Evolutionary conservation across 2,888 invertebrate genomes (phyloP).

Genomic region (Celastrina argiolus): DNA sequence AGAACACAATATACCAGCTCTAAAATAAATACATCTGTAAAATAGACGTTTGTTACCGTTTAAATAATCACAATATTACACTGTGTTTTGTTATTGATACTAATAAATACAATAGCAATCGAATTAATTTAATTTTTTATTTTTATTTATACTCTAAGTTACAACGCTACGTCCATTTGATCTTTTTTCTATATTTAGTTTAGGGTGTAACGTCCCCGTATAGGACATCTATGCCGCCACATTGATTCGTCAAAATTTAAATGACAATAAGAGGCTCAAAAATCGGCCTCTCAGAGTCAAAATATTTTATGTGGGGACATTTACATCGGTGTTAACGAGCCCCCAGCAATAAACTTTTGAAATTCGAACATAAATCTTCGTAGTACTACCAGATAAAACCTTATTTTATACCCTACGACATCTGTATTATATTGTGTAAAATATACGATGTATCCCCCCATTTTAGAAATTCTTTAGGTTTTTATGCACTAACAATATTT

Average conservation of each 20-base stretch:
- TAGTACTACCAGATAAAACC: constrained; percentile 20
- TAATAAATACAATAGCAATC: too few relatives aligned
- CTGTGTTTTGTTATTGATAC: too few relatives aligned
- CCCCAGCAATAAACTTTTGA: constrained; percentile 64
- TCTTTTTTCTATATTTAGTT: too few relatives aligned
- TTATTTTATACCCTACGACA: background rate
- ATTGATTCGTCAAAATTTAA: constrained; percentile 60
- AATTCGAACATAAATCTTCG: constrained; percentile 61
- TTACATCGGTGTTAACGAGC: constrained; percentile 75
- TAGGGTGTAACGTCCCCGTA: background rate
- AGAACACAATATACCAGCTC: too few relatives aligned
- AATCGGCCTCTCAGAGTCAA: constrained; percentile 49
- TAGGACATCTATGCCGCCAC: constrained; percentile 22
- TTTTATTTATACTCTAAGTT: too few relatives aligned
- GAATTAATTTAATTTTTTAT: too few relatives aligned
- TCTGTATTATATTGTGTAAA: background rate
- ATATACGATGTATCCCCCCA: background rate
- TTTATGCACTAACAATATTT: background rate
- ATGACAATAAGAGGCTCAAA: constrained; percentile 57
- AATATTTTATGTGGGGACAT: constrained; percentile 63
- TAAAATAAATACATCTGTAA: too few relatives aligned
- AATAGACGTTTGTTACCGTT: background rate
- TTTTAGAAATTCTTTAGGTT: background rate
- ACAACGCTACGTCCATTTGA: too few relatives aligned
- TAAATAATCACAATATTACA: too few relatives aligned